Conservation (phyloP, 2,888 invertebrate genomes). For the Hypomecis atomaria region DNA sequence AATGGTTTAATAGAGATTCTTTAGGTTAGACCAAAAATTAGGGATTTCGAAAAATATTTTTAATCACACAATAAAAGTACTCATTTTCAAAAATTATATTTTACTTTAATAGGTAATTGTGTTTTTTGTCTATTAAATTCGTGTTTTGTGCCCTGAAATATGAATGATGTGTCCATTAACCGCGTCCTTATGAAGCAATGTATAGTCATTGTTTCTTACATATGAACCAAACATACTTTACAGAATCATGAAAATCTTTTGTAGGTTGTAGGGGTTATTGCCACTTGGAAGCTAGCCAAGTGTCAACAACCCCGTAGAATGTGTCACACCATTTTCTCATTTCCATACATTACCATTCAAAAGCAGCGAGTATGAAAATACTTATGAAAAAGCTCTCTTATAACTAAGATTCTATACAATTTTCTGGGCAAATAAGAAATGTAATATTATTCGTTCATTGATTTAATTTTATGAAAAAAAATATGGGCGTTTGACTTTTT, state of each 20-base stretch:
- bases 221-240: slow-evolving; percentile 24
- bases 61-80: too few relatives aligned
- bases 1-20: too few relatives aligned
- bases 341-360: slow-evolving; percentile 30
- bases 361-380: slow-evolving; percentile 15
- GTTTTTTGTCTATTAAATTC: too few relatives aligned
- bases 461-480: too few relatives aligned
- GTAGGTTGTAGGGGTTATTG: slow-evolving; percentile 27
- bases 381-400: slow-evolving; percentile 15
- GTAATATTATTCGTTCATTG: background rate
- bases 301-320: slow-evolving; percentile 25
- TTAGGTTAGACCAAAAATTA: too few relatives aligned
- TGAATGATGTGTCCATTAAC: too few relatives aligned
- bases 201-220: background rate
- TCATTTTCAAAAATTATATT: too few relatives aligned
- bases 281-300: slow-evolving; percentile 28
- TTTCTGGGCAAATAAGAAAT: background rate
- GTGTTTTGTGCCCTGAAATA: too few relatives aligned
- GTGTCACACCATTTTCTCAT: slow-evolving; percentile 30
- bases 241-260: slow-evolving; percentile 25
- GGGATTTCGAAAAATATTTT: too few relatives aligned
- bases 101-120: too few relatives aligned
- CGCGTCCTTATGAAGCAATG: too few relatives aligned
- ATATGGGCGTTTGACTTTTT: too few relatives aligned
- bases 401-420: background rate